Base-by-base conservation (phyloP, 2,888 invertebrate genomes). In the Horisme vitalbata region DNA sequence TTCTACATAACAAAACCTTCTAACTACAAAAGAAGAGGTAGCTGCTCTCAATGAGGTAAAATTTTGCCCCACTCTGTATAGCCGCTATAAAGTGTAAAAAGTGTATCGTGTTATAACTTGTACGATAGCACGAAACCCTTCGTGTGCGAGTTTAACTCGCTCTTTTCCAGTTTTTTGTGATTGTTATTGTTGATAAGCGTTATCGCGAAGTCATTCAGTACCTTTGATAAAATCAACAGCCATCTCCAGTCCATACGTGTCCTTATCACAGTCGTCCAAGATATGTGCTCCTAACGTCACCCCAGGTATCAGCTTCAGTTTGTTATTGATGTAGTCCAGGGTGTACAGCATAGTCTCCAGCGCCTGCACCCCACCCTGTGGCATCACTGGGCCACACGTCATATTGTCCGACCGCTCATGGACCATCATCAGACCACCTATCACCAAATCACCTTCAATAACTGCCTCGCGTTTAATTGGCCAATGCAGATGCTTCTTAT, bases 221-320 rank as follows among this genome's bases (percentile, higher is more conserved):
- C 98, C 97, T 94, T 97, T 96, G 54, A 98, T 98, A 79, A 98
- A 98, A 83, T 98, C 97, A 9, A 98, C 96, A 9, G 97, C 97
- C 94, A 98, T 97, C 78, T 98, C 97, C 57, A 98, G 89, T 0
- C 98, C 98, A 70, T 97, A 97, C 0, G 97, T 98, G 76, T 98
- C 98, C 83, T 97, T 96, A 89, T 98, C 98, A 80, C 98, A 98
- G 81, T 98, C 98, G 73, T 98, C 98, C 54, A 98, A 90, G 38
- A 98, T 94, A 72, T 97, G 95, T 6, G 96, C 96, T 23, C 97
- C 97, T 7, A 98, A 84, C 3, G 91, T 93, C 38, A 97, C 93
- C 37, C 95, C 95, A 0, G 95, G 95, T 54, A 96, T 88, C 55
- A 95, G 85, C 43, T 91, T 87, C 44, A 90, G 75, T 48, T 92